Base-by-base conservation (phyloP, 37 sponge, comb jelly and placozoan genomes). In the Bolinopsis microptera region DNA sequence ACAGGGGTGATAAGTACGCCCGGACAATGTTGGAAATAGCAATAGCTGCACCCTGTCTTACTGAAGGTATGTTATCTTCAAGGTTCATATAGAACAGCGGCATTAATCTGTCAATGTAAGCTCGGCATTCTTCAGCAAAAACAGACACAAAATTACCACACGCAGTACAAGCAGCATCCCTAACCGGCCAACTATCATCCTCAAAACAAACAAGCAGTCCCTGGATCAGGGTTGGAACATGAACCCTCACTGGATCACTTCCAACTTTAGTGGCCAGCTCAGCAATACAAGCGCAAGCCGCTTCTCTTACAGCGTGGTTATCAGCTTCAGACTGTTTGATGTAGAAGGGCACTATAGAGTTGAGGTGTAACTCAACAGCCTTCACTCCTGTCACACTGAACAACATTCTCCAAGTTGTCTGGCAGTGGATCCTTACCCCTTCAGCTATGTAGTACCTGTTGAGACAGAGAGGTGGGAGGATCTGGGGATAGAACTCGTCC, bases 111-210 rank as follows among this genome's bases (percentile, higher is more conserved):
- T 86, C 30, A 24, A 86, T 27, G 31, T 86, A 39, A 30, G 8
- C 94, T 93, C 61, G 48, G 77, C 96, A 95, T 80, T 96, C 96
- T 0, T 94, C 95, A 8, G 96, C 95, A 41, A 95, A 97, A 23
- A 95, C 96, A n/a, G 94, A n/a, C 2, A 97, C 95, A 92, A 97
- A 97, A 92, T 96, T 96, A 48, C 98, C 98, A 95, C 95, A 96
- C 23, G 98, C 98, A 69, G 96, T 76, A 69, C 98, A 97, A 68
- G 98, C 96, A 86, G 98, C 97, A 92, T 98, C 99, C 94, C 99
- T 94, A 68, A 98, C 99, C 37, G 97, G 99, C 99, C 99, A 98
- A 94, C 99, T 96, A 34, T 97, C 96, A 93, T 98, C 99, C 39
- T 95, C 94, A 80, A 98, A 96, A 48, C 97, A 97, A 23, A 92